These are phyloP conservation scores for Chaetops frenatus DNA, from an alignment of 2,113 vertebrate genomes.

Conservation along the genomic window DNA sequence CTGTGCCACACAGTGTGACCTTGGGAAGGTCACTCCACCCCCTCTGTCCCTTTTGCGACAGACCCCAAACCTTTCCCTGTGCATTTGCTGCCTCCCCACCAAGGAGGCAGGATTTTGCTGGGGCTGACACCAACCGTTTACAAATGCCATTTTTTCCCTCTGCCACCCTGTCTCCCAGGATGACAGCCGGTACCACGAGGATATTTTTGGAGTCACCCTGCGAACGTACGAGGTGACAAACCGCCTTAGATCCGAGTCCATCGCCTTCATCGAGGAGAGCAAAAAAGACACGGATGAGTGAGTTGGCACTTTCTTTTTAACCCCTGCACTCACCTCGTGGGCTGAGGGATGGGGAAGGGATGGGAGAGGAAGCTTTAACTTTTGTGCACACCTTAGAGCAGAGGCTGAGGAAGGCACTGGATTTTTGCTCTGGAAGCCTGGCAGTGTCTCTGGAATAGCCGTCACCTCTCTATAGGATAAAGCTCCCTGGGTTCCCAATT, in stretches of 20 bases:
- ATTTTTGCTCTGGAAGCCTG: not conserved
- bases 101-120: fast-evolving
- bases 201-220: slow-evolving; percentile 97
- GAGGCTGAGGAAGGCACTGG: not conserved
- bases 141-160: not conserved
- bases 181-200: slow-evolving; percentile 95
- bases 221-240: slow-evolving; percentile 98
- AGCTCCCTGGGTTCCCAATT: not conserved
- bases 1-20: not conserved
- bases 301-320: slow-evolving; percentile 41
- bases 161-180: slow-evolving; percentile 71
- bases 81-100: not conserved
- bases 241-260: slow-evolving; percentile 96
- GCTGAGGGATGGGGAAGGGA: not conserved
- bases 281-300: slow-evolving; percentile 97
- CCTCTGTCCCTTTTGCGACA: not conserved
- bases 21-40: not conserved
- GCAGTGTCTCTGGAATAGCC: not conserved
- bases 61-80: not conserved
- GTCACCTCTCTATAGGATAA: not conserved
- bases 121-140: fast-evolving
- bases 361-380: not conserved
- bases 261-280: slow-evolving; percentile 96
- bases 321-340: not conserved
- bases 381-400: not conserved